Evolutionary conservation across 2,888 invertebrate genomes (phyloP).

Genomic region (Alloscopus bannaensis): DNA sequence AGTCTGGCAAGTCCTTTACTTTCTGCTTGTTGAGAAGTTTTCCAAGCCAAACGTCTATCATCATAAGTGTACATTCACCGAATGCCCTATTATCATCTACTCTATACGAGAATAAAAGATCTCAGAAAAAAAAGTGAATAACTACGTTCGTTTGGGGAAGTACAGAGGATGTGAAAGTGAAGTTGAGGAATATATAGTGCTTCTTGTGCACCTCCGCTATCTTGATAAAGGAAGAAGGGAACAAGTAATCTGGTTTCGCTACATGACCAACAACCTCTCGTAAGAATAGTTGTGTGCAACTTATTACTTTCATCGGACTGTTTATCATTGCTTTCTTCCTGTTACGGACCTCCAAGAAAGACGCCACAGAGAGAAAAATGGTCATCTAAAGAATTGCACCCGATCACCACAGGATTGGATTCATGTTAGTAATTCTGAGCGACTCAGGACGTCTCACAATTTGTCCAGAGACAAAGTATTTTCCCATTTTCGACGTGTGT

Average conservation of each 20-base stretch:
- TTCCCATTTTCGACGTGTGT: constrained; percentile 1
- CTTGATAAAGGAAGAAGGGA: too few species aligned
- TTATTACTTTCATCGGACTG: constrained; percentile 30
- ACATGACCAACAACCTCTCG: too few species aligned
- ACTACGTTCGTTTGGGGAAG: too few species aligned
- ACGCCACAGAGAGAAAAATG: neutral
- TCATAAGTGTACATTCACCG: too few species aligned
- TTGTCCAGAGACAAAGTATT: constrained; percentile 27
- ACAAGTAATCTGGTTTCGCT: too few species aligned
- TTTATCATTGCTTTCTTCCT: neutral
- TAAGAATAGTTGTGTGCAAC: neutral
- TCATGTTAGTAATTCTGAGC: neutral
- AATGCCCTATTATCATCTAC: too few species aligned
- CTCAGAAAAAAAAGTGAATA: too few species aligned
- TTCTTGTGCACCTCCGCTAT: too few species aligned
- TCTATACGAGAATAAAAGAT: too few species aligned
- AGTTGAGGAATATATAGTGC: too few species aligned
- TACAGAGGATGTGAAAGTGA: too few species aligned
- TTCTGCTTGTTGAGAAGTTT: constrained; percentile 35
- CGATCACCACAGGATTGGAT: constrained; percentile 24
- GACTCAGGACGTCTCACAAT: constrained; percentile 26
- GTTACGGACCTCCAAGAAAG: neutral
- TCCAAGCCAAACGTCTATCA: too few species aligned
- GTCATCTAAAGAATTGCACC: constrained; percentile 33
- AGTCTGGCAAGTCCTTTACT: constrained; percentile 46